Percentiles rank a stretch among this genome's conserved stretches.
Evolutionary conservation across 2,888 invertebrate species (phyloP).

Genomic region (Chrysotoxum bicinctum): DNA sequence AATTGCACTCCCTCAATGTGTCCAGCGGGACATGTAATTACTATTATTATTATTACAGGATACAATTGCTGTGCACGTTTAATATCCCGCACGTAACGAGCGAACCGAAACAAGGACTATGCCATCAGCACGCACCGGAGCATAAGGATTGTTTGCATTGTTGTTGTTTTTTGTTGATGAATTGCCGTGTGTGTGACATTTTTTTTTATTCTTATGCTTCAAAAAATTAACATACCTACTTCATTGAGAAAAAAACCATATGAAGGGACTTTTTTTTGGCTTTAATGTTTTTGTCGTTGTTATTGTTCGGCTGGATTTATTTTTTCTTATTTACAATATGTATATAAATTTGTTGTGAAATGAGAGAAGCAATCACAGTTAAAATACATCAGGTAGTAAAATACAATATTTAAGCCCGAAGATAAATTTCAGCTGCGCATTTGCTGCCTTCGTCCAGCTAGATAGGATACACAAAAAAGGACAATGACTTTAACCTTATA

Average conservation of each 20-base stretch:
- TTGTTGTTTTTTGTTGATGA: constrained; percentile 18
- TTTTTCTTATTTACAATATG: neutral
- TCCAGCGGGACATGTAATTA: constrained; percentile 69
- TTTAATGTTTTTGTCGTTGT: neutral
- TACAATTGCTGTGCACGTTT: constrained; percentile 58
- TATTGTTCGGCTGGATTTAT: neutral
- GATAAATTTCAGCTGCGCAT: constrained; percentile 30
- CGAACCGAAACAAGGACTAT: neutral
- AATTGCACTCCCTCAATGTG: constrained; percentile 59
- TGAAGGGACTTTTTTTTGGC: neutral
- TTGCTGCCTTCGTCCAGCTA: neutral
- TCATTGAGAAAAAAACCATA: neutral
- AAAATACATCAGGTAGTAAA: constrained; percentile 24
- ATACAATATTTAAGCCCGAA: constrained; percentile 34
- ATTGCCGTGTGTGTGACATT: constrained; percentile 24
- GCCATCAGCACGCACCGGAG: constrained; percentile 5
- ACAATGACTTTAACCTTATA: constrained; percentile 8
- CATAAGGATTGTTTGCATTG: constrained; percentile 50
- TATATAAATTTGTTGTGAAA: constrained; percentile 10
- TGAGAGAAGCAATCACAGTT: constrained; percentile 55
- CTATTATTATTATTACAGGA: constrained; percentile 71
- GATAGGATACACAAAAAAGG: neutral
- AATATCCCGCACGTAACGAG: neutral
- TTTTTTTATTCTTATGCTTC: neutral
- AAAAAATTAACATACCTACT: constrained; percentile 25